These are phyloP conservation scores for Drosophila aff. DNA, from an alignment of 1,140 invertebrate species.

Conservation along the genomic window DNA sequence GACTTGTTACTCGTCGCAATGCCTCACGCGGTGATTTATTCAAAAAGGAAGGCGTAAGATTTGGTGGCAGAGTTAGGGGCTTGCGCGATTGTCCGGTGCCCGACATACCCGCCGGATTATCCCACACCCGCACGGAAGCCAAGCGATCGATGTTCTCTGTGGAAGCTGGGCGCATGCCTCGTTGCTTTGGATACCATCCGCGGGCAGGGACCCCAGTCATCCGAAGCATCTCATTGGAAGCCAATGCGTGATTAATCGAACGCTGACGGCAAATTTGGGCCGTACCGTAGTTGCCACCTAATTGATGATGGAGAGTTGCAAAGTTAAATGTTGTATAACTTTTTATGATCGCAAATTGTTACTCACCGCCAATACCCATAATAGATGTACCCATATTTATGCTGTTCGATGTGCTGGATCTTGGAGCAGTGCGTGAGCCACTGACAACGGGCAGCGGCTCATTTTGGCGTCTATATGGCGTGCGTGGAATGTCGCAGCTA, in stretches of 20 bases:
- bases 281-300: slow-evolving; percentile 82
- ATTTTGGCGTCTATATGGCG: slow-evolving; percentile 88
- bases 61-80: slow-evolving; percentile 92
- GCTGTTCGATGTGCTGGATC: slow-evolving; percentile 87
- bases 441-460: slow-evolving; percentile 82
- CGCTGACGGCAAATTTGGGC: slow-evolving; percentile 88
- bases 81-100: slow-evolving; percentile 86
- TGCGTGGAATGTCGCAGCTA: slow-evolving; percentile 90
- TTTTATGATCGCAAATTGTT: background rate
- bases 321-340: background rate
- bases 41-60: slow-evolving; percentile 93
- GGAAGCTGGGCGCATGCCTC: slow-evolving; percentile 90
- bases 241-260: slow-evolving; percentile 88
- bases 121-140: slow-evolving; percentile 85
- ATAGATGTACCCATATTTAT: slow-evolving; percentile 85
- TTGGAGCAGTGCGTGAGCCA: slow-evolving; percentile 86
- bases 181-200: slow-evolving; percentile 93
- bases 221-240: slow-evolving; percentile 91
- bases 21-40: slow-evolving; percentile 94
- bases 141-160: slow-evolving; percentile 93
- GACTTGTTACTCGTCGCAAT: slow-evolving; percentile 92
- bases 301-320: background rate
- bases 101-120: slow-evolving; percentile 77
- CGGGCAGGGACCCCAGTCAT: slow-evolving; percentile 91
- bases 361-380: slow-evolving; percentile 76